Base-by-base conservation (phyloP, 2,113 vertebrate species). In the Eira barbara region DNA sequence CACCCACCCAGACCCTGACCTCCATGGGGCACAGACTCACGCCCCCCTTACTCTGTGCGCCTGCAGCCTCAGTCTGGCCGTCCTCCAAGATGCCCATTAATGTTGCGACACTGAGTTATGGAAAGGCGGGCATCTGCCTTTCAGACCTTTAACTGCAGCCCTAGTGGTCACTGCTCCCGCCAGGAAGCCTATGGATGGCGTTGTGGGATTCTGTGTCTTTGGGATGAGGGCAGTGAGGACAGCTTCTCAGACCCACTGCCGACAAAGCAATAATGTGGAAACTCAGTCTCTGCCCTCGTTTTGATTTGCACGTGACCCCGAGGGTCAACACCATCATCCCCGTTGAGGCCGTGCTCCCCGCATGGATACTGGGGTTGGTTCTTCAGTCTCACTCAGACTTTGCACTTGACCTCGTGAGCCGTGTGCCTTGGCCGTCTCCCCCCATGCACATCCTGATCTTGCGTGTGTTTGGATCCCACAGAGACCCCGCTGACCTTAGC, bases 401-500 rank as follows among this genome's bases (percentile, higher is more conserved):
- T 29, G 89, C 4, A 3, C 1, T 2, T 13, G 29, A 42, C 39
- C 1, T 0, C 6, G 3, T 4, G 14, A 79, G 20, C 52, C 0
- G 0, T 1, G 21, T 21, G 65, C 23, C 23, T 1, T 6, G 10
- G 14, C 39, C 17, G 1, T 47, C 14, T 23, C 2, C 21, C 21
- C 10, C 0, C 1, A 8, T 4, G 17, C 27, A 21, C 18, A 34
- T 10, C 17, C 87, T 87, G 12, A 89, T 0, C 1, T 1, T 1
- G 18, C 1, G 0, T 73, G 67, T 73, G 61, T 87, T 71, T 47
- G 92, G 71, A 27, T 8, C 52, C 82, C 76, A 4, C 86, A 99
- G 99, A 99, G 98, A 99, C 99, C 1, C 99, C 99, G 0, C 98
- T 99, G 86, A 99, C 99, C 9, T 97, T 99, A 39, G 99, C 99